A percentile compares a stretch with the other conserved stretches of the same genome.
phyloP scores from a whole-genome alignment of 2,888 invertebrate genomes.

The Drosophila austrosaltans region DNA sequence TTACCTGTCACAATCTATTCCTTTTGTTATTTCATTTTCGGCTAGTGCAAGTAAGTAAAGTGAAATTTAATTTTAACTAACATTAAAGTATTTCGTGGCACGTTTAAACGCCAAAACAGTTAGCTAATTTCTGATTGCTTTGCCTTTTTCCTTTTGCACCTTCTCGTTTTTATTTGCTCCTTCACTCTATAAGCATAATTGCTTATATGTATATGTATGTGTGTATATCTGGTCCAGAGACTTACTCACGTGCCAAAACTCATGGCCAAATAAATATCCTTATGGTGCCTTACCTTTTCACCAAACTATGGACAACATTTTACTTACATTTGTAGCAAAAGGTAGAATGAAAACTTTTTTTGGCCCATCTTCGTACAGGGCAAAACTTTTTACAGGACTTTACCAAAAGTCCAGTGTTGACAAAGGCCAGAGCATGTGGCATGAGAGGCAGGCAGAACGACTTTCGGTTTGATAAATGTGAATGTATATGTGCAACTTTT shows the following conservation, averaged over 20 bases:
- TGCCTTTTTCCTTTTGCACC: neutral
- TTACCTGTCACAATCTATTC: neutral
- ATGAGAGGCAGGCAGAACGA: neutral
- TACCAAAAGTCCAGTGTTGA: slow-evolving; percentile 58
- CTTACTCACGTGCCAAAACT: slow-evolving; percentile 16
- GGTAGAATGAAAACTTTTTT: slow-evolving; percentile 57
- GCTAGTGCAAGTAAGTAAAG: neutral
- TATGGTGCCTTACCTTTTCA: slow-evolving; percentile 27
- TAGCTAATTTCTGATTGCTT: slow-evolving; percentile 30
- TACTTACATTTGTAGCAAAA: slow-evolving; percentile 62
- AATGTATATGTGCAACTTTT: neutral
- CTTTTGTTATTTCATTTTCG: neutral
- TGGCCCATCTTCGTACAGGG: slow-evolving; percentile 15
- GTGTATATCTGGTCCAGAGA: slow-evolving; percentile 11
- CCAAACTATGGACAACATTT: slow-evolving; percentile 63
- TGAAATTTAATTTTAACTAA: neutral
- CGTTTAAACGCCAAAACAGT: slow-evolving; percentile 19
- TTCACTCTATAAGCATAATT: slow-evolving; percentile 64
- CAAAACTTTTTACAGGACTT: slow-evolving; percentile 34
- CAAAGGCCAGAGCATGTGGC: slow-evolving; percentile 52
- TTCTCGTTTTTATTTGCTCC: neutral
- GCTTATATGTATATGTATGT: slow-evolving; percentile 52
- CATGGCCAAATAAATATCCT: slow-evolving; percentile 62
- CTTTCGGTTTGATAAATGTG: slow-evolving; percentile 56
- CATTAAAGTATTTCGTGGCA: neutral